Evolutionary conservation across 2,113 vertebrate species (phyloP).

Genomic region (Stegastes partitus): DNA sequence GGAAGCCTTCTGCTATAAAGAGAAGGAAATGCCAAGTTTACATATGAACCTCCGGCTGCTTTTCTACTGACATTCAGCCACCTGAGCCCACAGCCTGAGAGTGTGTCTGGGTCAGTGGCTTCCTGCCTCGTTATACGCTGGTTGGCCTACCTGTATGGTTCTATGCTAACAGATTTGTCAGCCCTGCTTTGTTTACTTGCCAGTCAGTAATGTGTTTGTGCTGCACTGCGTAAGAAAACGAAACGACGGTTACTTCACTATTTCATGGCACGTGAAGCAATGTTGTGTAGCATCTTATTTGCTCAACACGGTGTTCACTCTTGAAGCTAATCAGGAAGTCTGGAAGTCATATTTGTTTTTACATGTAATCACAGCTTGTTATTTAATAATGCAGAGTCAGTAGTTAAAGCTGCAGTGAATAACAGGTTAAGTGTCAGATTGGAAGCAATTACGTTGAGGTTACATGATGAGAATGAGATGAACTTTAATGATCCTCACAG

Average conservation of each 20-base stretch:
- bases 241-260: no score
- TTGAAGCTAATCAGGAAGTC: background rate
- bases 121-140: background rate
- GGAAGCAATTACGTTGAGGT: background rate
- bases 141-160: background rate
- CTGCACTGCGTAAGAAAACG: background rate
- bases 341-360: background rate
- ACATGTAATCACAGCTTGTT: background rate
- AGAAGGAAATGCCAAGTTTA: constrained; percentile 18
- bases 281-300: constrained; percentile 1
- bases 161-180: background rate
- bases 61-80: constrained; percentile 26
- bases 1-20: constrained; percentile 14
- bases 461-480: background rate
- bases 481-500: no score
- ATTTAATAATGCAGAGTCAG: background rate
- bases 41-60: constrained; percentile 14
- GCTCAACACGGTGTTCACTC: background rate
- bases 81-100: constrained; percentile 43
- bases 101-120: background rate
- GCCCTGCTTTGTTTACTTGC: background rate
- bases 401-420: background rate
- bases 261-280: no score
- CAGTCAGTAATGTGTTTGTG: background rate
- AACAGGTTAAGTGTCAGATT: background rate